phyloP scores from a whole-genome alignment of 2,888 invertebrate genomes.

The Stenolophus ochropezus region DNA sequence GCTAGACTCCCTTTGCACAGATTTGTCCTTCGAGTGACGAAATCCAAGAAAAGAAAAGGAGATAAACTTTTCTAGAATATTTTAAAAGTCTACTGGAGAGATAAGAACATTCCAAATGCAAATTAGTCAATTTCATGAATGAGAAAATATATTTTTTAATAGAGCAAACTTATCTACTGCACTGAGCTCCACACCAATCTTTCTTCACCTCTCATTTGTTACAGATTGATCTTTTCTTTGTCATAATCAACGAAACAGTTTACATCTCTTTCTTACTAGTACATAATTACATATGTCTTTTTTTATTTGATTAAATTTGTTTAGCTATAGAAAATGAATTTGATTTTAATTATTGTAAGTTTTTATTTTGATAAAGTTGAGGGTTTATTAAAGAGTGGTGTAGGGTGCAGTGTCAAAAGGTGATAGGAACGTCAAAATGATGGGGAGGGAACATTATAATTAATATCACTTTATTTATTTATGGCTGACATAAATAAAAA shows the following conservation, averaged over 20 bases:
- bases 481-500: conserved; percentile 55
- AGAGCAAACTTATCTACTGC: neutral
- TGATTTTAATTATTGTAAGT: too few relatives aligned
- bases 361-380: too few relatives aligned
- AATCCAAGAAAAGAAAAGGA: conserved; percentile 29
- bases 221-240: too few relatives aligned
- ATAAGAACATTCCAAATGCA: conserved; percentile 28
- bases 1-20: conserved; percentile 8
- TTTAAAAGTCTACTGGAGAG: conserved; percentile 17
- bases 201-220: too few relatives aligned
- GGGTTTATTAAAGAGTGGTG: too few relatives aligned
- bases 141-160: conserved; percentile 26
- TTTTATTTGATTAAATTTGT: too few relatives aligned
- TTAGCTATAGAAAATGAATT: too few relatives aligned
- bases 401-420: too few relatives aligned
- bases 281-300: too few relatives aligned
- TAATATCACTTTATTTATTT: conserved; percentile 58
- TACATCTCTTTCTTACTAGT: too few relatives aligned
- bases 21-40: conserved; percentile 14
- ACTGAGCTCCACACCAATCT: neutral
- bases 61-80: neutral
- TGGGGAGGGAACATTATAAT: conserved; percentile 46
- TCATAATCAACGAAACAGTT: too few relatives aligned
- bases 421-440: conserved; percentile 47
- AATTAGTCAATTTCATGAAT: conserved; percentile 26